Conservation (phyloP, 2,888 invertebrate species). For the Brachyptera risi region DNA sequence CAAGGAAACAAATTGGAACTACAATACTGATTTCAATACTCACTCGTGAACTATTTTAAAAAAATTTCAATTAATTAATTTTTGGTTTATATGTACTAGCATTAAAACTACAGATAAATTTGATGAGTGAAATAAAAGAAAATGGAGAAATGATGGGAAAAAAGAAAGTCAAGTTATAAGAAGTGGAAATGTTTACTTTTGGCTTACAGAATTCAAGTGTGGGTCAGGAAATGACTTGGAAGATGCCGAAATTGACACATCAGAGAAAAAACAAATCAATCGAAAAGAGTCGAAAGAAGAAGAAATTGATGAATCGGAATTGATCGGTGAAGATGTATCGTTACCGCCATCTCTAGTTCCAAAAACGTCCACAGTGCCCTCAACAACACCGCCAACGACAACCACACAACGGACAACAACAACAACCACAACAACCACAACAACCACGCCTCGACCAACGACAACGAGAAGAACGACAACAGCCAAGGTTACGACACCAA, state of each 20-base stretch:
- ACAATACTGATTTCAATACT: too few relatives aligned
- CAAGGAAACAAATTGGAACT: too few relatives aligned
- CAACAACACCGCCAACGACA: constrained; percentile 21
- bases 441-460: constrained; percentile 40
- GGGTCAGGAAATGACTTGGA: constrained; percentile 47
- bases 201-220: constrained; percentile 44
- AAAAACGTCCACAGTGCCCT: constrained; percentile 19
- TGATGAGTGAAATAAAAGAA: too few relatives aligned
- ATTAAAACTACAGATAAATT: too few relatives aligned
- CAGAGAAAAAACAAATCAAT: constrained; percentile 42
- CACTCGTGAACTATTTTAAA: too few relatives aligned
- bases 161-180: too few relatives aligned
- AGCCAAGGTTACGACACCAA: constrained; percentile 40
- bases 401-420: constrained; percentile 34
- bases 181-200: too few relatives aligned
- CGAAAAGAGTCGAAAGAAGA: constrained; percentile 40
- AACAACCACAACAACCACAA: constrained; percentile 37
- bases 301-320: background rate
- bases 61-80: too few relatives aligned
- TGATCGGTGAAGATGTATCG: background rate
- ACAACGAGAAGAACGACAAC: constrained; percentile 39
- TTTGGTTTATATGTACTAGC: too few relatives aligned
- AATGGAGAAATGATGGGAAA: too few relatives aligned
- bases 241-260: constrained; percentile 55
- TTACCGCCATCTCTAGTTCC: constrained; percentile 1